Base-by-base conservation (phyloP, 2,797 vertebrate genomes). In the Alcedo atthis region DNA sequence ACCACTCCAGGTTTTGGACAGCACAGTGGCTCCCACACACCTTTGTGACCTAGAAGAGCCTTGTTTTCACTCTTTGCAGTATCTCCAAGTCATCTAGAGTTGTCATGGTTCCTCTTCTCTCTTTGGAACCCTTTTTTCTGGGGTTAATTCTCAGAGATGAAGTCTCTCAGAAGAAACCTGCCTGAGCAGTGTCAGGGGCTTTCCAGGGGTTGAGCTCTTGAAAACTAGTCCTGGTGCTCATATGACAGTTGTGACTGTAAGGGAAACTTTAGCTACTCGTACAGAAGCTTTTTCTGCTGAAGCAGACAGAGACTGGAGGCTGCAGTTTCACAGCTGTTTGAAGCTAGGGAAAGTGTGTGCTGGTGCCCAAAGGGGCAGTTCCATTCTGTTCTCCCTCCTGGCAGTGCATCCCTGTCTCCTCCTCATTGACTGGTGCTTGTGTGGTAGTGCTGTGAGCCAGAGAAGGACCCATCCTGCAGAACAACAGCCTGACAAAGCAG, bases 261-360 rank as follows among this genome's bases (percentile, higher is more conserved):
- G 46, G 20, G 10, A 64, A 75, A 58, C 15, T 35, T 74, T 77
- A 71, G 43, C 37, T 58, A 4, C 42, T 43, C 14, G 26, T 32
- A 30, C 42, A 64, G 10, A 83, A 16, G 16, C 5, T 10, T 78
- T 46, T 81, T n/a, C 43, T 89, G 62, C 22, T 79, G 77, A 89
- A 86, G 57, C 25, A 66, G 35, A 22, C 17, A 35, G 62, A 66
- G 40, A 14, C 12, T 49, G 77, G 55, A 69, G 33, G 32, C 49
- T 76, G 40, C 74, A 81, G 42, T 84, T 87, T 87, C 63, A 73
- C 67, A 86, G 53, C 49, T 94, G 80, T 69, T 75, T 89, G 80
- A 55, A 62, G 33, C 37, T 62, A 76, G 76, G 62, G 33, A 30
- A 91, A 57, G 16, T 9, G 6, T 3, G 3, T 75, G 30, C 51